Base-by-base conservation (phyloP, 2,888 invertebrate species). In the Agrypnus murinus region DNA sequence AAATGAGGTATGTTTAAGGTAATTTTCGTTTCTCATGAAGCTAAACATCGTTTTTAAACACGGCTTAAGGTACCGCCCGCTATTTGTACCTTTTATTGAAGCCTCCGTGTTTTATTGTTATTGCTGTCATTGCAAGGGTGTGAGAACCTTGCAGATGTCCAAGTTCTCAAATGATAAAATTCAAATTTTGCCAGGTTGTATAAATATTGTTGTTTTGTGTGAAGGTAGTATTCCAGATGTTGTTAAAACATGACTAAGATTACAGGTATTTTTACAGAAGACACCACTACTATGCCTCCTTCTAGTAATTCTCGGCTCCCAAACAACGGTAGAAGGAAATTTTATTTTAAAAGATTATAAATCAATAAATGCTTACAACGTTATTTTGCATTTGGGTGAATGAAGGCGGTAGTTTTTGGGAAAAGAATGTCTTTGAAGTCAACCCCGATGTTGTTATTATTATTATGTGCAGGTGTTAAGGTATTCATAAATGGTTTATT, bases 121-220 rank as follows among this genome's bases (percentile, higher is more conserved):
- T 73, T 71, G 65, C 71, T 63, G 68, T 66, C 71, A 64, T 74
- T 65, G 73, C 72, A 38, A 25, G 58, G 66, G 73, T 73, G 73
- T 73, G 73, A 67, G 73, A 73, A 73, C 43, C 59, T 60, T 58
- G 48, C 36, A 62, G 60, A 67, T 45, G 64, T 45, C 12, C 15
- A 19, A 57, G n/a, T 36, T 74, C 69, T 53, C 69, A 71, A 74
- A 69, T 69, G 65, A 70, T 73, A 73, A 73, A 73, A 73, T 74
- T 74, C 53, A 66, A 71, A 74, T 74, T 72, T 73, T 68, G 63
- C 67, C 63, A 69, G 72, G 72, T 72, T 72, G 68, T 68, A 65
- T 62, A 70, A 70, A 70, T 65, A 69, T 60, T 65, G 55, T 57
- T 58, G 34, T 17, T n/a, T 32, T 12, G n/a, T n/a, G n/a, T 43